phyloP scores from a whole-genome alignment of 2,797 vertebrate species.

The Rhinophrynus dorsalis region DNA sequence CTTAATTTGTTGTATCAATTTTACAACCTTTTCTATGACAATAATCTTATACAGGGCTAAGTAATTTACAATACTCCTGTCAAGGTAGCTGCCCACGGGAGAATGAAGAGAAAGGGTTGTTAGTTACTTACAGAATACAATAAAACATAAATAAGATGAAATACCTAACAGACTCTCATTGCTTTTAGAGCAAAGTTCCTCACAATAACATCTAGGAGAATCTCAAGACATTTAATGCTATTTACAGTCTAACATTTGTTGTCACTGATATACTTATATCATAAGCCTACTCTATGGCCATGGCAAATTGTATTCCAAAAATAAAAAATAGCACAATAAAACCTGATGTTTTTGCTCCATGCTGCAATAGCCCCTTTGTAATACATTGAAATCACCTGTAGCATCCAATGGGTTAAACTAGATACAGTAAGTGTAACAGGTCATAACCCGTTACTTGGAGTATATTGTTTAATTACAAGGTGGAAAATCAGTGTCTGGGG shows the following conservation, averaged over 20 bases:
- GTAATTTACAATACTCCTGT: conserved; percentile 37
- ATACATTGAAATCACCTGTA: too few species aligned
- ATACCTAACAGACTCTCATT: conserved; percentile 17
- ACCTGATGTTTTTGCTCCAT: conserved; percentile 20
- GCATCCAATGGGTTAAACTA: too few species aligned
- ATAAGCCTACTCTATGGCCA: conserved; percentile 7
- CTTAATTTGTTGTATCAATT: conserved; percentile 49
- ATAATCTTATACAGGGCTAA: conserved; percentile 30
- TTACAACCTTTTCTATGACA: conserved; percentile 44
- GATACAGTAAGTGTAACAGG: too few species aligned
- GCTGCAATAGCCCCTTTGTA: too few species aligned
- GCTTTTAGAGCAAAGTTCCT: conserved; percentile 14
- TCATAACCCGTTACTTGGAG: too few species aligned
- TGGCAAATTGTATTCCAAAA: too few species aligned
- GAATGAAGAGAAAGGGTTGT: conserved; percentile 5
- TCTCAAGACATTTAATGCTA: conserved; percentile 12
- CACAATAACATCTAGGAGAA: not conserved
- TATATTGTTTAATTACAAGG: too few species aligned
- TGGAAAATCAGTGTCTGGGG: too few species aligned
- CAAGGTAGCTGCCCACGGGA: conserved; percentile 25
- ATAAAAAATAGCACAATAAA: conserved; percentile 23
- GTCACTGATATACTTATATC: conserved; percentile 21
- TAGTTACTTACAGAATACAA: conserved; percentile 31
- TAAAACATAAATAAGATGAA: conserved; percentile 39
- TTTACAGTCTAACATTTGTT: conserved; percentile 19